Evolutionary conservation across 2,797 vertebrate species (phyloP), one percentile per base, ranked within the genome.

Genomic region (Coilia nasus): DNA sequence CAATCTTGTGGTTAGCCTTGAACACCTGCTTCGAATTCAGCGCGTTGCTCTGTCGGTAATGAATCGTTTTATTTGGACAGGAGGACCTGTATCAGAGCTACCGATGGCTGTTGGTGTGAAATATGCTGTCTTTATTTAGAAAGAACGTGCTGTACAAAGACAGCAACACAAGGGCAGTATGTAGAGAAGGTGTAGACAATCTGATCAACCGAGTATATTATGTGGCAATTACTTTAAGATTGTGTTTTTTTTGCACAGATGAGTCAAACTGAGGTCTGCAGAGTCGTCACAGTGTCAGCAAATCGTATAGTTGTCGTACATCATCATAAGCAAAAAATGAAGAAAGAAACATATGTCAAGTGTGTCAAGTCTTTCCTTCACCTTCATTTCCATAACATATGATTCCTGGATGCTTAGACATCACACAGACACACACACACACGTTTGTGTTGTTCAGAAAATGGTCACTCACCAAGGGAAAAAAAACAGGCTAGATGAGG

Each of bases 1-100:
- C 64, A 75, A 75, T 2, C 1, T 2, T 78, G 4, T 35, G 35
- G 31, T 41, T 41, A 44, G 19, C 71, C 31, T 31, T 44, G 71
- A 41, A n/a, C 71, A 78, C 71, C 71, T 78, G 71, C 71, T 78
- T 78, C 71, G 7, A 41, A 78, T 78, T 19, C 71, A 19, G 28
- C 17, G 15, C 0, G 28, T 75, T 75, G 31, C 17, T 78, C 35
- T 78, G 35, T 44, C 19, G 19, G 41, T 78, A 44, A 78, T 78
- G 31, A 44, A 41, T 78, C 44, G 71, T 78, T 44, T 78, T 3
- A 17, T 44, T 78, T 78, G 35, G 64, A 71, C 28, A 71, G 28
- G 64, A 12, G 11, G 11, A 25, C 28, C 64, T 35, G 14, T 44
- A 78, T 10, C 35, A 44, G 35, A 3, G 19, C 35, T 75, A 78